Conservation (phyloP, 1,140 invertebrate species). For the Bombyx mandarina region DNA sequence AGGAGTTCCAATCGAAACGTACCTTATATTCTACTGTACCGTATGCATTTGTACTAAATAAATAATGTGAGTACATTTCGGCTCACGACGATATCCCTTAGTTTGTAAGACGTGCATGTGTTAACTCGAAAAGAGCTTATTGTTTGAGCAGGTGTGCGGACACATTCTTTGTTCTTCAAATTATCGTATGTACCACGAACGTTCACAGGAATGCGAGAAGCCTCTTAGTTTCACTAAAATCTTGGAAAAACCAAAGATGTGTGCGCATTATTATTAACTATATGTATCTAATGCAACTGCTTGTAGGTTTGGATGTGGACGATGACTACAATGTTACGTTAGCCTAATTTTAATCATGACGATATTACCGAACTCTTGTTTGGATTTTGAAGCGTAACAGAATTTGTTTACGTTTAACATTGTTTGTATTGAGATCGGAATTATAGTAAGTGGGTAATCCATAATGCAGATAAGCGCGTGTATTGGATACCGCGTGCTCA, state of each 20-base stretch:
- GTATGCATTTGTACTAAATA: constrained; percentile 2
- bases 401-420: constrained; percentile 2
- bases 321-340: constrained; percentile 2
- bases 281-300: not conserved
- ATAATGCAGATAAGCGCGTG: too few relatives aligned
- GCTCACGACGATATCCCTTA: constrained; percentile 19
- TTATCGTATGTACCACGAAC: constrained; percentile 46
- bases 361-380: not conserved
- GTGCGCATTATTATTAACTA: not conserved
- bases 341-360: constrained; percentile 5
- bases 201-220: constrained; percentile 34
- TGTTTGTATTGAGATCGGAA: constrained; percentile 2
- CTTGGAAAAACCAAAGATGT: too few relatives aligned
- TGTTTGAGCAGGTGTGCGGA: constrained; percentile 57
- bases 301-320: not conserved
- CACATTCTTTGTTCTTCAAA: constrained; percentile 60
- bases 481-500: too few relatives aligned
- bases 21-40: not conserved
- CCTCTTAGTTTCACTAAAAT: constrained; percentile 11
- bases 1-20: not conserved
- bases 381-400: not conserved
- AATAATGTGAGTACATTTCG: not conserved
- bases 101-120: constrained; percentile 27
- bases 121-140: constrained; percentile 33
- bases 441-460: too few relatives aligned